Evolutionary conservation across 2,888 invertebrate genomes (phyloP), one percentile per base, ranked within the genome.

Genomic region (Drosophila leonis): DNA sequence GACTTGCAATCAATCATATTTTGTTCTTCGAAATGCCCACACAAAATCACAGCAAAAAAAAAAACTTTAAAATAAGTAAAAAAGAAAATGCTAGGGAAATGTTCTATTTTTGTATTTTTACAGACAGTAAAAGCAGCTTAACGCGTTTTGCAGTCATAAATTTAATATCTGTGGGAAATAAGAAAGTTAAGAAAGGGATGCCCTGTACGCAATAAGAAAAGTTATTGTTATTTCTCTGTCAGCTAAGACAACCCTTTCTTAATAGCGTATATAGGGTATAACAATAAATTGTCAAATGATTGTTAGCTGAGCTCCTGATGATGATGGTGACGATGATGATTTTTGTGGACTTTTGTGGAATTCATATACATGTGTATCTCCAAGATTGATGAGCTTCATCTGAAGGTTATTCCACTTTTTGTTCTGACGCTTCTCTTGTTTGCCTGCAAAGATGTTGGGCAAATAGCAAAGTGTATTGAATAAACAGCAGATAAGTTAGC

Each of bases 401-500:
- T 41, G 51, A 85, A 82, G 83, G 86, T 85, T 78, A 80, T 88
- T 82, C 72, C 88, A 80, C 80, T 78, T 82, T 82, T 75, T 62
- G 46, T 20, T 65, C 33, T 60, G 48, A 24, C 24, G 27, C 44
- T 44, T 46, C 20, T 27, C 31, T 42, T 80, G 69, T 77, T 88
- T 83, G 75, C 77, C 63, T 71, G 83, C 57, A 57, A 85, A 88
- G 59, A 72, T 75, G 51, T 80, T 78, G 56, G 48, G 69, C 72
- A 85, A 83, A 83, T 62, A 63, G 10, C 33, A 24, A 27, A 18
- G 27, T 63, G 54, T 49, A 52, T 66, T 59, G 69, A 69, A 48
- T 65, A 71, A 78, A 81, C 73, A 78, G 37, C 55, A 76, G 69
- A 84, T 72, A 78, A 80, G 55, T 61, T 74, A 66, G 75, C 70